Conservation (phyloP, 1,140 invertebrate species). For the Polyergus mexicanus region DNA sequence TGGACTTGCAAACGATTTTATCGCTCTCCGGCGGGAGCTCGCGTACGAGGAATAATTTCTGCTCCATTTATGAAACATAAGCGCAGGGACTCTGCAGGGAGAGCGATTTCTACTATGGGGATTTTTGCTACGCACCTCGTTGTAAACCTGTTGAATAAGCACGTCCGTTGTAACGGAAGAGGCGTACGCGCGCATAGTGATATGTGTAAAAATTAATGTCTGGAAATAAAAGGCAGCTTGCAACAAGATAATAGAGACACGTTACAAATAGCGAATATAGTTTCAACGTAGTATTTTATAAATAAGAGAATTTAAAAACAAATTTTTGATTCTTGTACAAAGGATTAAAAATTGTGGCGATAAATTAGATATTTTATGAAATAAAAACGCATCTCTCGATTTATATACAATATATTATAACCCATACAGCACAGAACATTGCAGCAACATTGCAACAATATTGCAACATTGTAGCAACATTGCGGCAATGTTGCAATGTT, state of each 20-base stretch:
- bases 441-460: too few relatives aligned
- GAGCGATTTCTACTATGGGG: constrained; percentile 52
- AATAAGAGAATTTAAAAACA: constrained; percentile 15
- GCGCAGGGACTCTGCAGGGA: constrained; percentile 52
- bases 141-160: constrained; percentile 60
- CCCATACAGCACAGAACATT: too few relatives aligned
- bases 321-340: background rate
- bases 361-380: constrained; percentile 8
- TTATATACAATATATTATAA: too few relatives aligned
- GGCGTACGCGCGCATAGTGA: background rate
- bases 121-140: constrained; percentile 39
- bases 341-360: background rate
- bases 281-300: background rate
- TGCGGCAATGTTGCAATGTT: too few relatives aligned
- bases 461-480: too few relatives aligned
- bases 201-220: constrained; percentile 55
- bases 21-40: constrained; percentile 21
- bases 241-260: constrained; percentile 24
- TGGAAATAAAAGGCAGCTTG: constrained; percentile 25
- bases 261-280: constrained; percentile 7
- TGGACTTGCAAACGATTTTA: constrained; percentile 36
- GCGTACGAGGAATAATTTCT: constrained; percentile 56
- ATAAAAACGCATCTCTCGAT: background rate
- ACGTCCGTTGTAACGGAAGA: constrained; percentile 46
- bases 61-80: constrained; percentile 66